phyloP scores from a whole-genome alignment of 2,797 vertebrate species.

The Poliocrania exsul region DNA sequence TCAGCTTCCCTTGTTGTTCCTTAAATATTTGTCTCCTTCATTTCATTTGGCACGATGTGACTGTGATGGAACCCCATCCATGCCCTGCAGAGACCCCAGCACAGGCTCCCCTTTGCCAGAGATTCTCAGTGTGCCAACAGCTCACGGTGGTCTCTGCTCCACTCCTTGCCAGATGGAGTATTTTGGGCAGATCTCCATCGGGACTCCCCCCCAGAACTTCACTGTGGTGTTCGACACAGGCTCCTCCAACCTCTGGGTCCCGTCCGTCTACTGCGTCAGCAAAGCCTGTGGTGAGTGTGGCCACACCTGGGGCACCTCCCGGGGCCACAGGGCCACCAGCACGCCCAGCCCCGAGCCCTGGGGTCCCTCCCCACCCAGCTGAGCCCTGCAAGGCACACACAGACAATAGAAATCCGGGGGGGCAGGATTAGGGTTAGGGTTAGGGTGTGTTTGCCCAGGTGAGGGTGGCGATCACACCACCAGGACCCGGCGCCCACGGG shows the following conservation, averaged over 20 bases:
- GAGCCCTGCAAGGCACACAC: neutral
- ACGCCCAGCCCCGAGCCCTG: neutral
- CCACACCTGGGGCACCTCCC: fast-evolving
- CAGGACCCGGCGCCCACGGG: neutral
- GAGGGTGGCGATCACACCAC: neutral
- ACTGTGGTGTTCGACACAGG: slow-evolving; percentile 76
- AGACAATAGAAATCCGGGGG: neutral
- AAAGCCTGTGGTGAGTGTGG: slow-evolving; percentile 70
- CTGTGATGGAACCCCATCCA: neutral
- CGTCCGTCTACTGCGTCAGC: slow-evolving; percentile 67
- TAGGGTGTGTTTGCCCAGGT: neutral
- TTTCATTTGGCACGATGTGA: neutral
- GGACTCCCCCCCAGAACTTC: slow-evolving; percentile 76
- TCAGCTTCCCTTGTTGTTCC: neutral
- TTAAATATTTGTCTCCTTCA: neutral
- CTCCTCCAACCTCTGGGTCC: slow-evolving; percentile 79
- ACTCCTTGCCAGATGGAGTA: slow-evolving; percentile 53
- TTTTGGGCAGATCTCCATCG: slow-evolving; percentile 74
- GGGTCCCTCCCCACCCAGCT: neutral
- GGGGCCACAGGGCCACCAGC: neutral
- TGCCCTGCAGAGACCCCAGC: neutral
- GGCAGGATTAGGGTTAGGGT: too few relatives aligned
- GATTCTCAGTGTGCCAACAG: fast-evolving
- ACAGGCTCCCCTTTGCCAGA: neutral
- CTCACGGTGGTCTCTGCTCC: fast-evolving